These are phyloP conservation scores for Scaptodrosophila latifasciaeformis DNA, from an alignment of 2,888 invertebrate genomes.

Conservation along the genomic window DNA sequence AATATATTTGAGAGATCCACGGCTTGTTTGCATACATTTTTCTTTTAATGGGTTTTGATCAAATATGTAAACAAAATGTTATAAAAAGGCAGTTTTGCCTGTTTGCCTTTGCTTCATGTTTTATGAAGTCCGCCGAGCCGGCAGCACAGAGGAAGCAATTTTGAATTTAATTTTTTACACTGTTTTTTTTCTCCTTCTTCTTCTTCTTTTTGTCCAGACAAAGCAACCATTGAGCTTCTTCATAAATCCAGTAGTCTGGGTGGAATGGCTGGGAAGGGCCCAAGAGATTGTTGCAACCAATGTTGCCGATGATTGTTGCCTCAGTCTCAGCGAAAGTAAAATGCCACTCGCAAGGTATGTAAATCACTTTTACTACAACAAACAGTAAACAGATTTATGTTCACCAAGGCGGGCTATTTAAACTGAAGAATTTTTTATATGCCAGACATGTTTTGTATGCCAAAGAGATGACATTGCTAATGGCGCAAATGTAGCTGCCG, in stretches of 20 bases:
- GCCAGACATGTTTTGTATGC: slow-evolving; percentile 36
- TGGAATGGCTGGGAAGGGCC: too few species aligned
- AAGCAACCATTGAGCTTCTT: too few species aligned
- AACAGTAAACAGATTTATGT: slow-evolving; percentile 53
- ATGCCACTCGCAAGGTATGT: slow-evolving; percentile 37
- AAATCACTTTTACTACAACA: slow-evolving; percentile 56
- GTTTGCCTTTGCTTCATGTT: slow-evolving; percentile 9
- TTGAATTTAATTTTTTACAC: slow-evolving; percentile 47
- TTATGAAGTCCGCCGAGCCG: slow-evolving; percentile 19
- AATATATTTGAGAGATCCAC: too few species aligned
- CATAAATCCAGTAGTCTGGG: too few species aligned
- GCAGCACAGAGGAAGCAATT: slow-evolving; percentile 40
- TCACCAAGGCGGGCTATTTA: slow-evolving; percentile 48
- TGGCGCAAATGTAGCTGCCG: too few species aligned
- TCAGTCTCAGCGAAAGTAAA: slow-evolving; percentile 2
- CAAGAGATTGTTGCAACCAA: too few species aligned
- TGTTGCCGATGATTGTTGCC: neutral
- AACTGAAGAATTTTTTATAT: slow-evolving; percentile 52
- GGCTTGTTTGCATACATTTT: slow-evolving; percentile 9
- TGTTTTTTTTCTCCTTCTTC: neutral
- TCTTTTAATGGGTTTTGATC: slow-evolving; percentile 54
- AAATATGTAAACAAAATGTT: slow-evolving; percentile 51
- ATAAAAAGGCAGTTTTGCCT: slow-evolving; percentile 23
- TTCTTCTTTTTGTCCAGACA: neutral
- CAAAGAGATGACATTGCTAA: slow-evolving; percentile 23